Evolutionary conservation across 2,888 invertebrate genomes (phyloP), one percentile per base, ranked within the genome.

Genomic region (Xanthia togata): DNA sequence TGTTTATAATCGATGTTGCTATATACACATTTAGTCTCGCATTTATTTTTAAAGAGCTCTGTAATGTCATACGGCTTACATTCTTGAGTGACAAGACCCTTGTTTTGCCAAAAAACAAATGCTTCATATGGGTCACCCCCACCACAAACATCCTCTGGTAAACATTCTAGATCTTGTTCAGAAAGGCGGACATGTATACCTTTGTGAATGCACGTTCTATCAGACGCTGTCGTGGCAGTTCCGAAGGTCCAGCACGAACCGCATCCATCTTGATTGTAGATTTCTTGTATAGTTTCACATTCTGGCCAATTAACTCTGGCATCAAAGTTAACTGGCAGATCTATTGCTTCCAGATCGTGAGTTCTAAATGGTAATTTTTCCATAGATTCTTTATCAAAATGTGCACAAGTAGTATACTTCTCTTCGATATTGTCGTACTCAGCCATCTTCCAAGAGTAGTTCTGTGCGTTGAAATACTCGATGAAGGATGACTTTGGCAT

Each of bases 141-240:
- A 0, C 0, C 0, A 23, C 81, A 85, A 1, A 78, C 75, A 11
- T 60, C 0, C 0, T 44, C 0, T 44, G 12, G 0, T 1, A 4
- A 0, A 71, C 86, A 85, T 53, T 75, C 53, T 0, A 85, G 44
- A 57, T 85, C 85, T 77, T 85, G 73, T 76, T 81, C 83, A 26
- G 86, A 57, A 38, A 85, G 80, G 9, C 53, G 38, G 0, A 85
- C 78, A 1, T 76, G 47, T 55, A 62, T 2, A 11, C 59, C 11
- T 72, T 73, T 85, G 23, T 80, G 83, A 4, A 87, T 87, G 55
- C 87, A 87, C 4, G 67, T 82, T 77, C 87, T 81, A n/a, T 87
- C 87, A 5, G 87, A 82, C 0, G 84, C 85, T 53, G 78, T 55
- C 0, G 73, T 76, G 4, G 68, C 85, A 9, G 65, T 23, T 41